phyloP scores from a whole-genome alignment of 2,797 vertebrate species.

The Coracias cyanogaster region DNA sequence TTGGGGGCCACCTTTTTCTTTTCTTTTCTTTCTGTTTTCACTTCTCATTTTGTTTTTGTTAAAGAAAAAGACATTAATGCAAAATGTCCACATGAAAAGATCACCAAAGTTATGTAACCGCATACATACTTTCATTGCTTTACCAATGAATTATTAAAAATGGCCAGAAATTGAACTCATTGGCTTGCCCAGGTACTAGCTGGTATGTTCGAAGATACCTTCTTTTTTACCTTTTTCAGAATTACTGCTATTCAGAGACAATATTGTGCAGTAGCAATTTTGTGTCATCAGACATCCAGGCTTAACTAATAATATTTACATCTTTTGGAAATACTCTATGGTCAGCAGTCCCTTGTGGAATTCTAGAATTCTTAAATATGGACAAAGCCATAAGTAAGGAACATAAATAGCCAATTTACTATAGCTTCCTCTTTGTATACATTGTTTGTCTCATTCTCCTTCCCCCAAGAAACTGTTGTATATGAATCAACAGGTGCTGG shows the following conservation, averaged over 20 bases:
- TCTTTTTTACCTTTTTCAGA: background rate
- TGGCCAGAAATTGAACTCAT: background rate
- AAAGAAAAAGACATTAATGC: constrained; percentile 86
- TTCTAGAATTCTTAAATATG: background rate
- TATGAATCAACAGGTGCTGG: background rate
- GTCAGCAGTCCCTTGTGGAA: background rate
- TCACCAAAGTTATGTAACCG: constrained; percentile 70
- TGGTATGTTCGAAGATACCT: background rate
- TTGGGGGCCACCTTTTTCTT: constrained; percentile 90
- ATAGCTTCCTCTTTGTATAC: constrained; percentile 8
- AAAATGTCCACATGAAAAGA: constrained; percentile 70
- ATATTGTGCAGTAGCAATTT: background rate
- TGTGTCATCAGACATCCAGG: background rate
- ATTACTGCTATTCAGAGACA: constrained; percentile 9
- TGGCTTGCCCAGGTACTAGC: background rate
- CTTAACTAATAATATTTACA: background rate
- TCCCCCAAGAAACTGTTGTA: background rate
- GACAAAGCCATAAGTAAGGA: background rate
- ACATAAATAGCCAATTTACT: background rate
- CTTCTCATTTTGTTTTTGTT: constrained; percentile 83
- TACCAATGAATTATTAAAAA: constrained; percentile 53
- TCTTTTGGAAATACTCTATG: background rate
- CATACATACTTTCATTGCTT: constrained; percentile 40
- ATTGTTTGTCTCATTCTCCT: background rate
- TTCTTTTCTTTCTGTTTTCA: constrained; percentile 46